Evolutionary conservation across 2,888 invertebrate genomes (phyloP), one percentile per base, ranked within the genome.

Genomic region (Acrobeloides nanus): DNA sequence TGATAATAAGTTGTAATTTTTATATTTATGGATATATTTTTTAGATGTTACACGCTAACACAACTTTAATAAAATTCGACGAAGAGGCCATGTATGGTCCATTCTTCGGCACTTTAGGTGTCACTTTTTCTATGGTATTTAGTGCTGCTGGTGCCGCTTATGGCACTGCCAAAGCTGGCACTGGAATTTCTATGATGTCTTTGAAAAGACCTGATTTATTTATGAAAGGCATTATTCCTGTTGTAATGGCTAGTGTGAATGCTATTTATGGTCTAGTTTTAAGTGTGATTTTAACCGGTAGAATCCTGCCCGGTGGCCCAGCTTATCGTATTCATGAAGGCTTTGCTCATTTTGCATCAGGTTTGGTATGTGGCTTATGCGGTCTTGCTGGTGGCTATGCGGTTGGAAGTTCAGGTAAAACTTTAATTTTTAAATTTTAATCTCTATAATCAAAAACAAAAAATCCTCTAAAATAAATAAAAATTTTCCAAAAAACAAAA

Each of bases 91-190:
- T 64, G 46, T 97, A 99, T 81, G 86, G 85, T 77, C 93, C 95
- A 75, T 99, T 99, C 83, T 99, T 97, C 80, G 97, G 97, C 78
- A 90, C 92, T 75, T 93, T 99, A 88, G 97, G 97, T 77, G 92
- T 92, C 77, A 88, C 95, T 76, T 85, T 93, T 73, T 95, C 97
- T 74, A 97, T 99, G 82, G 86, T 95, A 78, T 35, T 10, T 35
- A 17, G 7, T 17, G 17, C 18, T 35, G 8, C 17, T 31, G 34
- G 37, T 60, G 34, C 64, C 64, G 42, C 63, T 68, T 89, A 93
- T 93, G 75, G 82, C 97, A 97, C 97, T 65, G 97, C 97, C 64
- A 97, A 95, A 81, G 92, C 95, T 57, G 97, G 97, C 66, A 95
- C 93, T 62, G 97, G 97, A 81, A 99, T 99, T 75, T 93, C 97